Evolutionary conservation across 2,113 vertebrate genomes (phyloP), one percentile per base, ranked within the genome.

Genomic region (Penelope pileata): DNA sequence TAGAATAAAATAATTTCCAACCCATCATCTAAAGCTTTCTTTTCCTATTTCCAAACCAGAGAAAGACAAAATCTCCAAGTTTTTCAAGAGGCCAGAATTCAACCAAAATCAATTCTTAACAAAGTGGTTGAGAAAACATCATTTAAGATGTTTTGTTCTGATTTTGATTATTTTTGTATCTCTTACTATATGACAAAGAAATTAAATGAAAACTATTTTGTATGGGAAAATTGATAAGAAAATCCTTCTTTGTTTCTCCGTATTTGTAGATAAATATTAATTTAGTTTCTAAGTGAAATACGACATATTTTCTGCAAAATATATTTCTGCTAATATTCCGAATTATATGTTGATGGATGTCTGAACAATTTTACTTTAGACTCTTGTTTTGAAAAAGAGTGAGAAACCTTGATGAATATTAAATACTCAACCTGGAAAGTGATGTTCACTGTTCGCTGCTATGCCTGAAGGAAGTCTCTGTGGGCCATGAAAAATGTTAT

Each of bases 71-170:
- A 30, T 36, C 32, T 90, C 69, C 22, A 60, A 8, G 88, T 70
- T 83, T 43, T 19, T 27, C 19, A 85, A 13, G 22, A 10, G 5
- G n/a, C 7, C n/a, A 22, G 36, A 38, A 32, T 67, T 47, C 36
- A 21, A 47, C 17, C 40, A 69, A 69, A 70, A 53, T 15, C 42
- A 32, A 15, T 5, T 78, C 43, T 74, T 70, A 19, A 5, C 47
- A 12, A 64, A 73, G 22, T 54, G 7, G 11, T 0, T 59, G 45
- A 74, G 22, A 69, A 93, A 78, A 58, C 32, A 66, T 4, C 1
- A 12, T 0, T 0, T 12, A 30, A 34, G 43, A 36, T 58, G 43
- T 36, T 90, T 77, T 9, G 32, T 69, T 84, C 54, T 66, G 19
- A 34, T 73, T 77, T 90, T 42, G 12, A 14, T 73, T 91, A 56